A percentile compares a stretch with the other conserved stretches of the same genome.
These are phyloP conservation scores for Phoxinus dragarum DNA, from an alignment of 2,797 vertebrate genomes.

Conservation along the genomic window DNA sequence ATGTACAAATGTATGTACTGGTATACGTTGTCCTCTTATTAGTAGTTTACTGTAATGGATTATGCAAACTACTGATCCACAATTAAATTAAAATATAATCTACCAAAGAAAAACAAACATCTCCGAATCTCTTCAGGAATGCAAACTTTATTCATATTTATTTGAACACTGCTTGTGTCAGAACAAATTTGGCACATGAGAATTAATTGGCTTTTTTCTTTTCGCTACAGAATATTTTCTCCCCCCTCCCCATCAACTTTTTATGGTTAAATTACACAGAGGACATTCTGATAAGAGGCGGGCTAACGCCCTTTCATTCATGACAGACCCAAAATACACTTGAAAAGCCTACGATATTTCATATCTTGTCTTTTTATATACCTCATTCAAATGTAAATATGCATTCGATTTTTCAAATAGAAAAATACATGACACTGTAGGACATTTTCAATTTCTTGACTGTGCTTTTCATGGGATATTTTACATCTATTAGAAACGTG, in stretches of 20 bases:
- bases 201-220: slow-evolving; percentile 68
- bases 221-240: slow-evolving; percentile 68
- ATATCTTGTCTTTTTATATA: slow-evolving; percentile 74
- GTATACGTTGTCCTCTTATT: slow-evolving; percentile 32
- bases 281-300: slow-evolving; percentile 60
- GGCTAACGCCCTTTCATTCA: slow-evolving; percentile 14
- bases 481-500: slow-evolving; percentile 75
- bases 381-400: slow-evolving; percentile 72
- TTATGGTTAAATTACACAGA: slow-evolving; percentile 70
- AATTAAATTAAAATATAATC: slow-evolving; percentile 20
- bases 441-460: slow-evolving; percentile 75
- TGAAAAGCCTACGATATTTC: slow-evolving; percentile 13
- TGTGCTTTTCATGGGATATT: slow-evolving; percentile 75
- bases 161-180: slow-evolving; percentile 72
- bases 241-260: slow-evolving; percentile 60
- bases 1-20: slow-evolving; percentile 66
- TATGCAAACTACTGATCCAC: slow-evolving; percentile 4
- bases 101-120: slow-evolving; percentile 22
- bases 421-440: slow-evolving; percentile 82
- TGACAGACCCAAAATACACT: slow-evolving; percentile 43
- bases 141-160: slow-evolving; percentile 79
- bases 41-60: background rate
- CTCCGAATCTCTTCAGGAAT: slow-evolving; percentile 61
- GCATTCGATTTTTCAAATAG: slow-evolving; percentile 70
- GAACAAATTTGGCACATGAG: slow-evolving; percentile 77